Evolutionary conservation across 2,888 invertebrate genomes (phyloP), one percentile per base, ranked within the genome.

Genomic region (Poecilus cupreus): DNA sequence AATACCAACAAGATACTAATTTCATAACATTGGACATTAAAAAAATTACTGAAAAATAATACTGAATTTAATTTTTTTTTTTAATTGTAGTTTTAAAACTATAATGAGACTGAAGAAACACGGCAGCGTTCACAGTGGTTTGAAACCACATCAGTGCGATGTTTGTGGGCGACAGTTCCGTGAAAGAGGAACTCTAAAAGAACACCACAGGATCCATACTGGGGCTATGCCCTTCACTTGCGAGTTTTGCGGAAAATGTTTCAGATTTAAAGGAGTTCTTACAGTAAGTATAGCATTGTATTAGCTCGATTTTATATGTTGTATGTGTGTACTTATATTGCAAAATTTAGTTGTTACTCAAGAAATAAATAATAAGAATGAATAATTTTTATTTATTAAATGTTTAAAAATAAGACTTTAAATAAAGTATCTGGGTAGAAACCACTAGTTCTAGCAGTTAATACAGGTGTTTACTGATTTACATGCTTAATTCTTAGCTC

Each of bases 171-270:
- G 92, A 83, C 90, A 91, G 72, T 93, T 93, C 85, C 89, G 95
- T 8, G 92, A 95, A 83, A 92, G 94, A 76, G 94, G 94, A 49
- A 94, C 95, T 16, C 88, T 95, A 76, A 92, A 93, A 70, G 94
- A 95, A 13, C 95, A 95, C 86, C 93, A 93, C 86, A 92, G 95
- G 32, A 93, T 94, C 11, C 95, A 95, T 84, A 95, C 95, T 0
- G 95, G 95, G 5, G 93, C 93, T 0, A 94, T 94, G 94, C 95
- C 96, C 0, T 94, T 93, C 84, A 91, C 93, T 1, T 95, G 96
- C 84, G 93, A 94, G 85, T 94, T 93, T 87, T 96, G 95, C 86
- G 93, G 93, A 18, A 94, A 95, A 88, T 91, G 92, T 11, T 95
- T 95, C 87, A 90, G 95, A 32, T 95, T 94, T 86, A 94, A 95